Base-by-base conservation (phyloP, 2,113 vertebrate species). In the Symphodus melops region DNA sequence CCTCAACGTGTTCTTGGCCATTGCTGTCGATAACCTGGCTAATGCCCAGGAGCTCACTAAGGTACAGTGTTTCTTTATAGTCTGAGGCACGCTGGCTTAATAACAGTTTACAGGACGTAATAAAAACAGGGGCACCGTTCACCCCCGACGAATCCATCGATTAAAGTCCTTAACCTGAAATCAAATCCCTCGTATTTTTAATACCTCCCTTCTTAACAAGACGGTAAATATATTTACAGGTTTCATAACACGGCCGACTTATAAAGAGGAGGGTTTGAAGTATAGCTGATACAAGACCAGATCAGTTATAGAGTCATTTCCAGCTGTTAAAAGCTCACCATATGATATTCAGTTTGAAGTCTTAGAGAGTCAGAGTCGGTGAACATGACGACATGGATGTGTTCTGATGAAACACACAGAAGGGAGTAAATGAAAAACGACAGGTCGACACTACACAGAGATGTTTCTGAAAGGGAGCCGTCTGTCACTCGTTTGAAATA, bases 21-120 rank as follows among this genome's bases (percentile, higher is more conserved):
- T 99, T 0, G 97, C 97, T 2, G 97, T 99, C 11, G 97, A 99
- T 92, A 99, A 99, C 71, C 95, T 98, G 1, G 97, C 97, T 46
- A 99, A 98, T 0, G 97, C 97, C 49, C 97, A 99, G 88, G 97
- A 99, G 79, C 93, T 99, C 62, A 99, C 97, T 54, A 99, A 99
- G 97, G 97, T 97, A 86, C n/a, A 5, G 0, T 89, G 36, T 77
- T 60, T 52, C 46, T n/a, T 72, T 23, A 48, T 4, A 25, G 11
- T n/a, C 21, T n/a, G 4, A 54, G 36, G 25, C 62, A 17, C 13
- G 4, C 39, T 20, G n/a, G 44, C 8, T 54, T 61, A 3, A n/a
- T 16, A 48, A 6, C 9, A 3, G 9, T 39, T 58, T 41, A 9
- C 5, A 48, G 12, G 5, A 39, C 8, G 16, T 11, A 25, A 57